Evolutionary conservation across 2,113 vertebrate genomes (phyloP).

Genomic region (Cepphus grylle): DNA sequence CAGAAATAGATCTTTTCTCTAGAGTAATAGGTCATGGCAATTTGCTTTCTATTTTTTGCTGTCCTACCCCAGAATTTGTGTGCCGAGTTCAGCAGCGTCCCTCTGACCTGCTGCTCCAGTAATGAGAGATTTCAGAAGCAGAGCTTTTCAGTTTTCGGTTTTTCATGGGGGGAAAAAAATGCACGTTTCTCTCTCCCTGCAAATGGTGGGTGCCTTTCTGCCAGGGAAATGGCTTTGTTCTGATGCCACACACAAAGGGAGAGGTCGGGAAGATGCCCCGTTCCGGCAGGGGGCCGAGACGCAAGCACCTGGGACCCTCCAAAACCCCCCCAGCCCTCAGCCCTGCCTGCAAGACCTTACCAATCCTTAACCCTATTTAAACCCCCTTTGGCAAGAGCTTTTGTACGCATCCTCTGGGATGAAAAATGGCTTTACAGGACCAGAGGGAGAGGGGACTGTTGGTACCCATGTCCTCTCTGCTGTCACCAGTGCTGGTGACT

Average conservation of each 20-base stretch:
- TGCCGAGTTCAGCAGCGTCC: background rate
- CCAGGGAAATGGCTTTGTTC: background rate
- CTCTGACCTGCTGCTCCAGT: background rate
- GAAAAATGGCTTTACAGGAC: background rate
- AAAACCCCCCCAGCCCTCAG: background rate
- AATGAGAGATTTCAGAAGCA: background rate
- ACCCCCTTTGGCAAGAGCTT: background rate
- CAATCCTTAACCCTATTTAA: background rate
- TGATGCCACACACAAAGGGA: background rate
- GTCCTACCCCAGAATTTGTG: background rate
- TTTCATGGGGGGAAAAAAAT: background rate
- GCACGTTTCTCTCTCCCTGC: background rate
- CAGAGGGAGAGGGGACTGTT: background rate
- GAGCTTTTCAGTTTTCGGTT: background rate
- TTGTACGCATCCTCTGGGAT: background rate
- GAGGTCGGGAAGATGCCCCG: fast-evolving
- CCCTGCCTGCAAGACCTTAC: background rate
- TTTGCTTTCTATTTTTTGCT: background rate
- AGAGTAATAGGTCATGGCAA: background rate
- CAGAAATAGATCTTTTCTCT: background rate
- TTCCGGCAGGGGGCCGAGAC: no score
- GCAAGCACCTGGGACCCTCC: background rate
- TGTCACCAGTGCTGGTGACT: fast-evolving
- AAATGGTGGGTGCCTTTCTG: background rate
- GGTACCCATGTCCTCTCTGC: background rate